These are phyloP conservation scores for Muscicapa striata DNA, from an alignment of 2,797 vertebrate species.

Conservation along the genomic window DNA sequence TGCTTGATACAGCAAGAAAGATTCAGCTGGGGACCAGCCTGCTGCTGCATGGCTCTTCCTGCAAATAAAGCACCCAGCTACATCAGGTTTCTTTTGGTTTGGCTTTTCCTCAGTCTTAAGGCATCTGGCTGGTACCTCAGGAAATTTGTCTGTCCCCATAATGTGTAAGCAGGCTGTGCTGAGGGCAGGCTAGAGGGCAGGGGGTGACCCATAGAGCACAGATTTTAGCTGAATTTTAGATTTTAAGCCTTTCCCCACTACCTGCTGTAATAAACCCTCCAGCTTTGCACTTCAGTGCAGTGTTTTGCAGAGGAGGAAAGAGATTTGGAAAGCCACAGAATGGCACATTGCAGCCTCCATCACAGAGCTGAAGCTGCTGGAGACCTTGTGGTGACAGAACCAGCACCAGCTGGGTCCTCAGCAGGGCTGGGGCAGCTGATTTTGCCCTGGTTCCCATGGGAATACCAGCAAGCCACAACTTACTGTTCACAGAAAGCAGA, in stretches of 20 bases:
- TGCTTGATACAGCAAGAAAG: not conserved
- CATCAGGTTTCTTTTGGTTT: not conserved
- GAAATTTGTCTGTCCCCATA: not conserved
- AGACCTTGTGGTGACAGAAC: not conserved
- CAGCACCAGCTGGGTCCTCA: not conserved
- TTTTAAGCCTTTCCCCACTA: not conserved
- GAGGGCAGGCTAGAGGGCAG: not conserved
- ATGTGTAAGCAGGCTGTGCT: not conserved
- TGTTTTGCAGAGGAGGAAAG: not conserved
- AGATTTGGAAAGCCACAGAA: not conserved
- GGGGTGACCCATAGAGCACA: not conserved
- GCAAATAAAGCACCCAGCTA: not conserved
- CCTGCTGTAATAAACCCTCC: not conserved
- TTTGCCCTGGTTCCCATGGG: not conserved
- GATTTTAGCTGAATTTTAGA: not conserved
- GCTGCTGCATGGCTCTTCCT: not conserved
- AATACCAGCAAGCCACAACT: not conserved
- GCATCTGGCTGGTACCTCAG: not conserved
- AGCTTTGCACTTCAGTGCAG: not conserved
- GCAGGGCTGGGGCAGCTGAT: not conserved
- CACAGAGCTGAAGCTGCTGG: not conserved
- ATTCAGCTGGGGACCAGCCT: not conserved
- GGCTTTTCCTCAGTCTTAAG: not conserved
- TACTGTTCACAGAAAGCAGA: not conserved
- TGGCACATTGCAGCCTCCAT: fast-evolving